Evolutionary conservation across 2,797 vertebrate genomes (phyloP).

Genomic region (Sebastes goodei): DNA sequence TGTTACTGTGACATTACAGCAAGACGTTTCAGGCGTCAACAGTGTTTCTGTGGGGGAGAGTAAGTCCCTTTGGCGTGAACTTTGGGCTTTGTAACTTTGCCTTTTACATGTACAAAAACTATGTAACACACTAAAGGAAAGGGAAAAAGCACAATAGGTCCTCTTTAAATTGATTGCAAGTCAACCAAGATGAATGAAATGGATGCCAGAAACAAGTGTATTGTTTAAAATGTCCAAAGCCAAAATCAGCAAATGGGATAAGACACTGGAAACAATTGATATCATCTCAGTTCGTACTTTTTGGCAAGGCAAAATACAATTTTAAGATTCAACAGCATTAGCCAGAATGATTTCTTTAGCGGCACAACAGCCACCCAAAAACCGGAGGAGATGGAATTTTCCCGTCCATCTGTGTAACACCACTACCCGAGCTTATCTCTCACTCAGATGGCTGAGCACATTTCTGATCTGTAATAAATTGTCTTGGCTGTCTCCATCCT

Average conservation of each 20-base stretch:
- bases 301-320: not conserved
- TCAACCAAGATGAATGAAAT: not conserved
- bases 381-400: not conserved
- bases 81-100: too few species aligned
- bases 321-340: not conserved
- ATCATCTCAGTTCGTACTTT: not conserved
- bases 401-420: not conserved
- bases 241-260: not conserved
- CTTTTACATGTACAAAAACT: too few species aligned
- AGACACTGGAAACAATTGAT: not conserved
- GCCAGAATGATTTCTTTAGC: not conserved
- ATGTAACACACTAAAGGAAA: too few species aligned
- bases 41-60: too few species aligned
- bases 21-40: too few species aligned
- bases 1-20: too few species aligned
- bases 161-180: not conserved
- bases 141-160: too few species aligned
- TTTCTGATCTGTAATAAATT: constrained; percentile 46
- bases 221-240: not conserved
- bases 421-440: constrained; percentile 25
- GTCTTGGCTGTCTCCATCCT: not conserved
- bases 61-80: too few species aligned
- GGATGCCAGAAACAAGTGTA: not conserved
- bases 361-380: not conserved
- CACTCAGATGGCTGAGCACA: constrained; percentile 19